A percentile compares a stretch with the other conserved stretches of the same genome.
Evolutionary conservation across 1,140 invertebrate genomes (phyloP).

Genomic region (Brachionus rubens): DNA sequence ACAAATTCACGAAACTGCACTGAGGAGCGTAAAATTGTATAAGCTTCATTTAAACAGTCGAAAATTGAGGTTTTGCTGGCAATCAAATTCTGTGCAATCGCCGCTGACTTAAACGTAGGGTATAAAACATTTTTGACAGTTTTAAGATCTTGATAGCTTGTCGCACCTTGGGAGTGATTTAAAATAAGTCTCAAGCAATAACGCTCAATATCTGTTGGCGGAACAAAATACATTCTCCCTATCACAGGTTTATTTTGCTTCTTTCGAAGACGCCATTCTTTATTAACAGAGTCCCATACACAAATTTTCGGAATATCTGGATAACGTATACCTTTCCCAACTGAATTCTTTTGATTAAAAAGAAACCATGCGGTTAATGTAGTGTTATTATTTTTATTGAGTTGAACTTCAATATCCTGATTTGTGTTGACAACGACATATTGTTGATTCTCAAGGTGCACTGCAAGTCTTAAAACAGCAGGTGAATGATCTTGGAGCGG

Average conservation of each 20-base stretch:
- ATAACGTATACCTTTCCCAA: neutral
- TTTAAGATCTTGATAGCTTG: neutral
- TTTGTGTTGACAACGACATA: neutral
- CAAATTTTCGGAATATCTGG: neutral
- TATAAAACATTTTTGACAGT: no score
- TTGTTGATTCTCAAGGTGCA: slow-evolving; percentile 47
- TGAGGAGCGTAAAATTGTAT: no score
- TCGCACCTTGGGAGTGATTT: neutral
- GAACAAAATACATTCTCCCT: neutral
- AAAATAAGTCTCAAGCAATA: neutral
- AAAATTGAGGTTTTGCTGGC: no score
- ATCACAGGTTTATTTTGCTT: neutral
- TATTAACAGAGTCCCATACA: neutral
- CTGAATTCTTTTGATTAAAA: neutral
- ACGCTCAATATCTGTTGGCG: neutral
- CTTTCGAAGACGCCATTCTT: neutral
- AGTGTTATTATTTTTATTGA: neutral
- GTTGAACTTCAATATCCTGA: neutral
- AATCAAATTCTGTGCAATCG: no score
- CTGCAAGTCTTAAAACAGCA: neutral
- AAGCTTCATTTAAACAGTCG: no score
- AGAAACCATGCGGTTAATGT: neutral
- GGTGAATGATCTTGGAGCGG: slow-evolving; percentile 15
- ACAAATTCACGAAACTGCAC: no score
- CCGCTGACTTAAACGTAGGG: no score